Percentiles rank a stretch among this genome's conserved stretches.
These are phyloP conservation scores for Sardinella longiceps DNA, from an alignment of 2,797 vertebrate species.

Conservation along the genomic window DNA sequence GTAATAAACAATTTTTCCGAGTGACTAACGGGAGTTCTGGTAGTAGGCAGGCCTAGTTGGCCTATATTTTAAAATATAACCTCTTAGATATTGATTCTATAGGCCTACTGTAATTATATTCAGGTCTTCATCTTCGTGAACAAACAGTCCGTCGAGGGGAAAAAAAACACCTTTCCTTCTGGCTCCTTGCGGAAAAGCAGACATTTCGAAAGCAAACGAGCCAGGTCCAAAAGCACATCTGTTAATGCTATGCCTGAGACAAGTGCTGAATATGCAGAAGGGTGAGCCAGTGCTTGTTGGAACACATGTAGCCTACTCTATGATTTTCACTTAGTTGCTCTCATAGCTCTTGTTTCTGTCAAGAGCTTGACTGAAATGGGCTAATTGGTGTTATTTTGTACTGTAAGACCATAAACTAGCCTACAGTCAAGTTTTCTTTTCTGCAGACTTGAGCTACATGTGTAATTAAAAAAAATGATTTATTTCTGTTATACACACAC, in stretches of 20 bases:
- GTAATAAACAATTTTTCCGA: background rate
- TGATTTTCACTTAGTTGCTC: conserved; percentile 16
- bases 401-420: too few species aligned
- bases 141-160: background rate
- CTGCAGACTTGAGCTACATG: background rate
- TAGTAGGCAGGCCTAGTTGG: too few species aligned
- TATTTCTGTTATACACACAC: background rate
- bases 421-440: background rate
- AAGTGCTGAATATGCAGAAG: conserved; percentile 50
- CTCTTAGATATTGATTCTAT: too few species aligned
- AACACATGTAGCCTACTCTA: conserved; percentile 28
- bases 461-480: too few species aligned
- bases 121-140: background rate
- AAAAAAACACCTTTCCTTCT: conserved; percentile 41
- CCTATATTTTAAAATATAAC: too few species aligned
- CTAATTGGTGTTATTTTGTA: background rate
- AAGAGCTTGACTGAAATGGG: background rate
- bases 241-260: conserved; percentile 54
- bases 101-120: background rate
- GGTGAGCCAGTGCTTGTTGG: conserved; percentile 33
- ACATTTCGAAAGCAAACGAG: conserved; percentile 57
- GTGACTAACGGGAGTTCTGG: background rate
- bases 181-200: conserved; percentile 57
- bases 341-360: conserved; percentile 15
- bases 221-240: conserved; percentile 62